Evolutionary conservation across 1,140 invertebrate species (phyloP), one percentile per base, ranked within the genome.

Genomic region (Nilaparvata lugens): DNA sequence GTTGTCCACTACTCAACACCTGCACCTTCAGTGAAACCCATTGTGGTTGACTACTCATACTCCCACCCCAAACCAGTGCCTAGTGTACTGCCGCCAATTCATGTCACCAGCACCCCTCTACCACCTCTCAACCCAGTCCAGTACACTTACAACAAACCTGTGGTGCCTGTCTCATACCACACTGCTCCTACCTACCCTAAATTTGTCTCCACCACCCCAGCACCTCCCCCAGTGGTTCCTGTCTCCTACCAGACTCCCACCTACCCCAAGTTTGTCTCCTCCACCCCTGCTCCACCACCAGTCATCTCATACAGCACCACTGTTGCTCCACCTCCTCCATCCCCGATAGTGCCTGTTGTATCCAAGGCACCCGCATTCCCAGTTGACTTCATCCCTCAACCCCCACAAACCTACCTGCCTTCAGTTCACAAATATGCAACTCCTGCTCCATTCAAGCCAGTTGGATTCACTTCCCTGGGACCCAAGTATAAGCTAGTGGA

Each of bases 71-170:
- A 45, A 51, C 18, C 60, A 28, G n/a, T 55, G 24, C 52, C 53
- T 4, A 42, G 25, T 23, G 31, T 51, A 57, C 23, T 57, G n/a
- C 55, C 63, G 35, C 38, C 62, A n/a, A 52, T 63, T 24, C 25
- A 23, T n/a, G 57, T 64, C 14, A 18, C 45, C 21, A 64, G 56
- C 28, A 24, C 59, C 1, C 61, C 63, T 28, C 24, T 60, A 6
- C 25, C 61, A 24, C 63, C 63, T 54, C 45, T 62, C n/a, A 65
- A 60, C n/a, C 63, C 63, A 28, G 63, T 64, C 9, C 54, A 61
- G 16, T 64, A 64, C 58, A 55, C 59, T 16, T 60, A 54, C 18
- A 60, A 60, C 28, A 54, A 57, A 31, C 60, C 54, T 2, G 60
- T 55, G 3, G 60, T 45, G 9, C 21, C 35, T 13, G 45, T 58